These are phyloP conservation scores for Oxyura jamaicensis DNA, from an alignment of 2,113 vertebrate species.

Conservation along the genomic window DNA sequence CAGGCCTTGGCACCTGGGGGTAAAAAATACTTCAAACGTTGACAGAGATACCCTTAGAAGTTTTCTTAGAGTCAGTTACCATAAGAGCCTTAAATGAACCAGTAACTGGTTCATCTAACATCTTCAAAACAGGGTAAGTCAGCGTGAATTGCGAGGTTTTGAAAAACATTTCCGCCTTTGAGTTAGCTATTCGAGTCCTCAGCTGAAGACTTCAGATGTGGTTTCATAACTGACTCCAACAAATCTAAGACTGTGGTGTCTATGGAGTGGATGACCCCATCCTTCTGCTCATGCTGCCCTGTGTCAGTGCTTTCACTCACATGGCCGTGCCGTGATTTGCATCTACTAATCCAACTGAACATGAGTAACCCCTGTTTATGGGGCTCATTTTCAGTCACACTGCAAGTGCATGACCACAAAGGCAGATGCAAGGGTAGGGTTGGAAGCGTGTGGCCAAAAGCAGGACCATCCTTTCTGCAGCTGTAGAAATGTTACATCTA, in stretches of 20 bases:
- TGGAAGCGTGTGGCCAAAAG: background rate
- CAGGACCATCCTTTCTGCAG: background rate
- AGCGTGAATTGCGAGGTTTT: background rate
- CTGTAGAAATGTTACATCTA: background rate
- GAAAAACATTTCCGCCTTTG: background rate
- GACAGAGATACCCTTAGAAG: background rate
- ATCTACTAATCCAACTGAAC: background rate
- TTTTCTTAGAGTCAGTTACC: background rate
- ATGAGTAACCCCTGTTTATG: background rate
- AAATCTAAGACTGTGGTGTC: background rate
- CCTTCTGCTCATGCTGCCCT: background rate
- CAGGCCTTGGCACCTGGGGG: background rate
- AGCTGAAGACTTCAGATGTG: background rate
- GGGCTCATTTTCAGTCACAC: background rate
- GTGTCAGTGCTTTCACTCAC: background rate
- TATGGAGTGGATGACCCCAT: background rate
- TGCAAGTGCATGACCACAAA: background rate
- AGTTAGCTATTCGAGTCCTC: background rate
- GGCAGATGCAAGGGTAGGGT: background rate
- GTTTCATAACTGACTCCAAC: background rate
- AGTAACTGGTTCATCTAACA: background rate
- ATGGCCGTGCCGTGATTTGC: rapidly evolving
- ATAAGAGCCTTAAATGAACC: background rate
- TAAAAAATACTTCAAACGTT: background rate
- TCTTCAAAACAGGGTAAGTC: background rate